A percentile compares a stretch with the other conserved stretches of the same genome.
Evolutionary conservation across 2,888 invertebrate genomes (phyloP).

Genomic region (Scotopteryx bipunctaria): DNA sequence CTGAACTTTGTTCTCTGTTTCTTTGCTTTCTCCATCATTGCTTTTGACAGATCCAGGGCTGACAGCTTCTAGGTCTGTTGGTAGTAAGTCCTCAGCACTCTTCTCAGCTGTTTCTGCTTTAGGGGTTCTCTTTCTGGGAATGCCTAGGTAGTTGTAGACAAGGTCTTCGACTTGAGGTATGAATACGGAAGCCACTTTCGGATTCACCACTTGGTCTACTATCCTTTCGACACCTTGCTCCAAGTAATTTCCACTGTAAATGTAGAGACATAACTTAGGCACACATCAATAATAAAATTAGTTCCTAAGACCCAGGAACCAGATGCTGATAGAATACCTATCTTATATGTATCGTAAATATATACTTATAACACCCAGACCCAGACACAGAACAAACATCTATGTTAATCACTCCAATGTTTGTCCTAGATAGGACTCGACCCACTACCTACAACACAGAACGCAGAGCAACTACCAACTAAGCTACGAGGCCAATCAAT

Average conservation of each 20-base stretch:
- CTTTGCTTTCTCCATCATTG: slow-evolving; percentile 57
- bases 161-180: slow-evolving; percentile 95
- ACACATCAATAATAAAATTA: background rate
- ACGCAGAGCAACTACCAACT: too few species aligned
- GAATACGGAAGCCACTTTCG: slow-evolving; percentile 94
- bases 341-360: too few species aligned
- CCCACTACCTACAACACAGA: too few species aligned
- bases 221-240: slow-evolving; percentile 96
- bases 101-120: slow-evolving; percentile 63
- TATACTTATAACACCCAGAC: too few species aligned
- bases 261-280: too few species aligned
- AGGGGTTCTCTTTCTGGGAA: slow-evolving; percentile 86
- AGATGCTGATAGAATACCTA: too few species aligned
- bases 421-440: too few species aligned
- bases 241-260: slow-evolving; percentile 91
- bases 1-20: slow-evolving; percentile 48
- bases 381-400: too few species aligned
- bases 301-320: too few species aligned
- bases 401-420: too few species aligned
- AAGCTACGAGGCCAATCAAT: too few species aligned
- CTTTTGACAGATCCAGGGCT: slow-evolving; percentile 90
- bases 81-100: slow-evolving; percentile 83
- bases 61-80: slow-evolving; percentile 91
- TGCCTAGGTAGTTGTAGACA: slow-evolving; percentile 93
- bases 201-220: slow-evolving; percentile 97